These are phyloP conservation scores for Ceratina australensis DNA, from an alignment of 1,140 invertebrate genomes.

Conservation along the genomic window DNA sequence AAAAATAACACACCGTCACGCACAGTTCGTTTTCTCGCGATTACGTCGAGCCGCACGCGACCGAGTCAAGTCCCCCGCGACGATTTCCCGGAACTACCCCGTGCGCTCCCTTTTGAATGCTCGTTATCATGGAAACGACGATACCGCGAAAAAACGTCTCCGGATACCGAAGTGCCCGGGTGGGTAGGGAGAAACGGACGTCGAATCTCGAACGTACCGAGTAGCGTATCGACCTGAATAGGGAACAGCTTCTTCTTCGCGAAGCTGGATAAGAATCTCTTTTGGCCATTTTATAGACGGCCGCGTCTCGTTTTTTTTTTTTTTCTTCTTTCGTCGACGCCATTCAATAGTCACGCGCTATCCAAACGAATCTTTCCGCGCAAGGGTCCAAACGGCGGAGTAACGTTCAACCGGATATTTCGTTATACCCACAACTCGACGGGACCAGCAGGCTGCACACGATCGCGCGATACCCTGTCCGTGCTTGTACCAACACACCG, in stretches of 20 bases:
- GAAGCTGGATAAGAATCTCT: constrained; percentile 39
- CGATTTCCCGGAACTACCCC: constrained; percentile 26
- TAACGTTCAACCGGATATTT: constrained; percentile 52
- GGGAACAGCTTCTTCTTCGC: constrained; percentile 37
- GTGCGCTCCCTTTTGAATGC: constrained; percentile 6
- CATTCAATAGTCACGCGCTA: constrained; percentile 46
- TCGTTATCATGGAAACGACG: constrained; percentile 42
- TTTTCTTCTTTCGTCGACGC: constrained; percentile 30
- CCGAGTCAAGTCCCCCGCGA: not conserved
- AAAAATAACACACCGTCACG: constrained; percentile 33
- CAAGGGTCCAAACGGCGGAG: constrained; percentile 38
- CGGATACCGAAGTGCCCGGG: not conserved
- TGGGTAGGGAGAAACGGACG: too few species aligned
- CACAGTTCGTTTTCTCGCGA: constrained; percentile 21
- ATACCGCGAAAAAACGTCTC: constrained; percentile 6
- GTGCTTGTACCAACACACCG: constrained; percentile 14
- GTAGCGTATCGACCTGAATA: not conserved
- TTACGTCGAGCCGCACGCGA: constrained; percentile 21
- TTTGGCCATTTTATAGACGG: constrained; percentile 24
- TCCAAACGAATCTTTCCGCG: constrained; percentile 59
- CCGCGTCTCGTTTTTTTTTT: constrained; percentile 10
- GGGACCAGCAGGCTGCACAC: constrained; percentile 30
- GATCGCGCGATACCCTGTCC: not conserved
- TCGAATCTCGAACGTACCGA: constrained; percentile 1
- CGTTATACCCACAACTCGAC: constrained; percentile 39